Evolutionary conservation across 1,140 invertebrate genomes (phyloP).

Genomic region (Drosophila nigrodunni): DNA sequence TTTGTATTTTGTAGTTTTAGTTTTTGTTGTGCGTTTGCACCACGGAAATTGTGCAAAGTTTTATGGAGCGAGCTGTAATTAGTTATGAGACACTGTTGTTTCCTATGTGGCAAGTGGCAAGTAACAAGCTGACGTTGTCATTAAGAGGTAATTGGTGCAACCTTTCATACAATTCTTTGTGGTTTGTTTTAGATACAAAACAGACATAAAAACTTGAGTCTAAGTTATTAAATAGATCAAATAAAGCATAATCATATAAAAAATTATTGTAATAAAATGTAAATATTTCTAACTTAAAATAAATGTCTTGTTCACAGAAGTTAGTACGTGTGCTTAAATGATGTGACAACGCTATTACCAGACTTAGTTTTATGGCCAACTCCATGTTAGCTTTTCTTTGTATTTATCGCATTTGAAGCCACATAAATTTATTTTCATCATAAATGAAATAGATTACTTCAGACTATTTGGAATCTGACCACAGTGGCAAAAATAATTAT

Average conservation of each 20-base stretch:
- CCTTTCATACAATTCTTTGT: slow-evolving; percentile 19
- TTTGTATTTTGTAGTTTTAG: slow-evolving; percentile 41
- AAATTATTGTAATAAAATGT: too few relatives aligned
- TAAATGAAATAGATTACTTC: slow-evolving; percentile 37
- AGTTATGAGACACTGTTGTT: slow-evolving; percentile 35
- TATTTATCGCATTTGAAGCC: slow-evolving; percentile 32
- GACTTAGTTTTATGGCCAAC: slow-evolving; percentile 3
- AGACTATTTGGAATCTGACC: slow-evolving; percentile 14
- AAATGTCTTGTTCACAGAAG: slow-evolving; percentile 2
- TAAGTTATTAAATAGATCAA: too few relatives aligned
- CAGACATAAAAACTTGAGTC: slow-evolving; percentile 14
- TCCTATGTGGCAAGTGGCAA: slow-evolving; percentile 43
- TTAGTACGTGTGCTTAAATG: neutral
- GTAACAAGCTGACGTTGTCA: slow-evolving; percentile 35
- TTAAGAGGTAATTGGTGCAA: slow-evolving; percentile 37
- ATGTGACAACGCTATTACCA: slow-evolving; percentile 14
- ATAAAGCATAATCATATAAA: too few relatives aligned
- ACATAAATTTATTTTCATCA: slow-evolving; percentile 10
- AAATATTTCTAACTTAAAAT: neutral
- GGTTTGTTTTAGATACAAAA: slow-evolving; percentile 9
- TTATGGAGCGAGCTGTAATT: slow-evolving; percentile 40
- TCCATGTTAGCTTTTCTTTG: slow-evolving; percentile 6
- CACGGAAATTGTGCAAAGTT: slow-evolving; percentile 54
- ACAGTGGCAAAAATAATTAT: slow-evolving; percentile 50
- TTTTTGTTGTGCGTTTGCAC: slow-evolving; percentile 31